Percentiles rank a stretch among this genome's conserved stretches.
phyloP scores from a whole-genome alignment of 2,113 vertebrate genomes.

The Ptilorrhoa leucosticta region DNA sequence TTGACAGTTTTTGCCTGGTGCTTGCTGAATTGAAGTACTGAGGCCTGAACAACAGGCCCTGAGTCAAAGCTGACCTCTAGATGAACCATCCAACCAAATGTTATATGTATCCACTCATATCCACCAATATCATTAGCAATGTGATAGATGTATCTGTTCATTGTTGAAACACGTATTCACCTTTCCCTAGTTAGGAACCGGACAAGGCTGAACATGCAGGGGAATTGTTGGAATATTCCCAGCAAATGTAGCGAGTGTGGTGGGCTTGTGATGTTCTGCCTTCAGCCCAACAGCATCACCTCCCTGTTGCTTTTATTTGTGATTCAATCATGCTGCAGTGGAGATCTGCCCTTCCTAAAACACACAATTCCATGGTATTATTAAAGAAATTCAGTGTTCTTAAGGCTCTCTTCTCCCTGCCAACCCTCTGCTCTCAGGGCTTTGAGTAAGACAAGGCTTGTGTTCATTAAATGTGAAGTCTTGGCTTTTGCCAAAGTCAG shows the following conservation, averaged over 20 bases:
- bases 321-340: neutral
- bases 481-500: neutral
- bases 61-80: neutral
- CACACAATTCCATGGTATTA: neutral
- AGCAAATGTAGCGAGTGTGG: neutral
- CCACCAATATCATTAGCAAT: neutral
- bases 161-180: neutral
- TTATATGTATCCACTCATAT: neutral
- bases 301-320: neutral
- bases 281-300: neutral
- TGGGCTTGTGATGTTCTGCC: neutral
- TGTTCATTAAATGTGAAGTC: neutral
- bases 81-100: neutral
- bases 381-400: neutral
- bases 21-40: neutral
- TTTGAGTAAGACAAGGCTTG: neutral
- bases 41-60: neutral
- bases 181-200: accelerated
- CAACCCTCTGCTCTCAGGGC: neutral
- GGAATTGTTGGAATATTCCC: neutral
- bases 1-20: neutral
- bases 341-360: neutral
- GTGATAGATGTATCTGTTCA: neutral
- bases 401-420: neutral
- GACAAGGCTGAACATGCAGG: accelerated